These are phyloP conservation scores for Epirrhoe tristata DNA, from an alignment of 2,888 invertebrate genomes.

Conservation along the genomic window DNA sequence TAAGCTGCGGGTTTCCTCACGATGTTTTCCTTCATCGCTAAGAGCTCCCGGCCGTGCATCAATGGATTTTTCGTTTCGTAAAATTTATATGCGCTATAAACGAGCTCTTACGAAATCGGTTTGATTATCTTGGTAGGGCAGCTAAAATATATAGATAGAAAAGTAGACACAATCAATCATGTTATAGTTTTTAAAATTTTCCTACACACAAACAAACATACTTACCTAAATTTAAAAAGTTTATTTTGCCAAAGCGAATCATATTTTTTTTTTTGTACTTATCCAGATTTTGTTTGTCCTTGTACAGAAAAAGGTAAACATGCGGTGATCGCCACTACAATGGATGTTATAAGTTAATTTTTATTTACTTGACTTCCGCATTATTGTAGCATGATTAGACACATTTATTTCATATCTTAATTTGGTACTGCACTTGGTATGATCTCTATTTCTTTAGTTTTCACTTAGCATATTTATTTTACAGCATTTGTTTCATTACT, in stretches of 20 bases:
- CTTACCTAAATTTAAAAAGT: background rate
- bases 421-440: background rate
- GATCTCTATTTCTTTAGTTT: background rate
- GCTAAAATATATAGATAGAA: no score
- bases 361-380: conserved; percentile 11
- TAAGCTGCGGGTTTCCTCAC: no score
- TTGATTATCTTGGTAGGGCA: no score
- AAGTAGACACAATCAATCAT: no score
- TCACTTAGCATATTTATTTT: background rate
- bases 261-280: conserved; percentile 23
- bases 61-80: no score
- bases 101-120: no score
- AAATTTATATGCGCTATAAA: no score
- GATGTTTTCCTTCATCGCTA: no score
- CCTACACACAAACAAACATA: background rate
- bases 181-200: background rate
- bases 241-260: background rate
- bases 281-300: conserved; percentile 42
- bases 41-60: no score
- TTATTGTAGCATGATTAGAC: conserved; percentile 11
- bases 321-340: conserved; percentile 17
- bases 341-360: conserved; percentile 20
- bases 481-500: background rate
- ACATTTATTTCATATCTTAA: background rate
- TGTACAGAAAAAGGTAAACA: conserved; percentile 53